These are phyloP conservation scores for Halcyon malimbica DNA, from an alignment of 2,113 vertebrate species.

Conservation along the genomic window DNA sequence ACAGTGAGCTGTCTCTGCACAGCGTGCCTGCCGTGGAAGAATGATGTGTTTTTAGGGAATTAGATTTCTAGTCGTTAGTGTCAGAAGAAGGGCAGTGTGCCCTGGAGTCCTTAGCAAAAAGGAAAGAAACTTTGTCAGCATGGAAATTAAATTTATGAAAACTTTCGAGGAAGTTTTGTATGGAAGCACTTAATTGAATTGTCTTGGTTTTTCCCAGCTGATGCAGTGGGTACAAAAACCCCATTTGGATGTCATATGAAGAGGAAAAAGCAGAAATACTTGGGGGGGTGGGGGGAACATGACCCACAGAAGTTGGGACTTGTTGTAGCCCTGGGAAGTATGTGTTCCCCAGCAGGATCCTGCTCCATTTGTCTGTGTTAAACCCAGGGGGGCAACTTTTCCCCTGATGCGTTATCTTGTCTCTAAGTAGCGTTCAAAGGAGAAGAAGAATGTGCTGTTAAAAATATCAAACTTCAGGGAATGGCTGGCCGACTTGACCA, in stretches of 20 bases:
- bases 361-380: background rate
- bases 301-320: background rate
- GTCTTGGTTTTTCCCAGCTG: background rate
- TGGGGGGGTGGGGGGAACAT: accelerated
- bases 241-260: background rate
- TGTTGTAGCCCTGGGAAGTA: background rate
- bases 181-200: background rate
- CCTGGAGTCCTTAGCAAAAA: background rate
- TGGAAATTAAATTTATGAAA: background rate
- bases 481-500: constrained; percentile 10
- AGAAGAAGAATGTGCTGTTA: constrained; percentile 55
- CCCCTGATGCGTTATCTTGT: background rate
- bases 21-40: background rate
- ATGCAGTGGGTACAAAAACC: background rate
- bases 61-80: background rate
- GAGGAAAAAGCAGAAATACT: background rate
- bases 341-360: background rate
- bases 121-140: background rate
- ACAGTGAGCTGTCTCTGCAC: background rate
- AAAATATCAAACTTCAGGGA: constrained; percentile 48
- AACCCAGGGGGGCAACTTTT: background rate
- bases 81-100: background rate
- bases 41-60: background rate
- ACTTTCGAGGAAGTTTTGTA: background rate
- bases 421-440: constrained; percentile 15